phyloP scores from a whole-genome alignment of 2,888 invertebrate species.

The Amblyjoppa fuscipennis region DNA sequence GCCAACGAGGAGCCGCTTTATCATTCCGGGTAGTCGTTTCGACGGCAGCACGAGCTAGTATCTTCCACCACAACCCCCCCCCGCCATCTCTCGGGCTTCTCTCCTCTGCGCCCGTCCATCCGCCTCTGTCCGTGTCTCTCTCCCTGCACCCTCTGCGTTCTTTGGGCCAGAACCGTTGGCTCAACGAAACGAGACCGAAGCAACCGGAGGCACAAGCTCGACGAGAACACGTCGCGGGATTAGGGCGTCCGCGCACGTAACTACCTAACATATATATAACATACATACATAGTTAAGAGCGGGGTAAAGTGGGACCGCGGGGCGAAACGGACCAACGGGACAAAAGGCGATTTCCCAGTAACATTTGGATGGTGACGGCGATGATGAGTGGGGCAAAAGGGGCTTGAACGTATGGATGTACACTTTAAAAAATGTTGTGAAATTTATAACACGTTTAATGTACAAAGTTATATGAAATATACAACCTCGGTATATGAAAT shows the following conservation, averaged over 20 bases:
- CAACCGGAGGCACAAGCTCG: constrained; percentile 43
- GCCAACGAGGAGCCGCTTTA: constrained; percentile 62
- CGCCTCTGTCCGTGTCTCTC: constrained; percentile 7
- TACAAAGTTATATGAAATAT: too few species aligned
- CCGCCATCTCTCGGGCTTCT: neutral
- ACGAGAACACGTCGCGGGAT: constrained; percentile 69
- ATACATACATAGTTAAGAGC: neutral
- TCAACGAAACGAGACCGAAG: constrained; percentile 59
- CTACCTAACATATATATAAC: constrained; percentile 41
- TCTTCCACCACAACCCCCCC: neutral
- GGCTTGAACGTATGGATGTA: too few species aligned
- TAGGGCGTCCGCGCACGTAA: constrained; percentile 73
- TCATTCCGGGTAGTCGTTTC: constrained; percentile 61
- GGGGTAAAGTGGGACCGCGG: neutral
- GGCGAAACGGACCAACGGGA: too few species aligned
- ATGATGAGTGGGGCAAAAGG: too few species aligned
- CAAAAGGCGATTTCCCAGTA: too few species aligned
- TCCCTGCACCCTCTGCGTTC: constrained; percentile 15
- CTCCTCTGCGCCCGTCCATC: neutral
- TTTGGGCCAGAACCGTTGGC: constrained; percentile 44
- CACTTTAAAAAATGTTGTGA: too few species aligned
- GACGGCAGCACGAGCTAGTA: constrained; percentile 43
- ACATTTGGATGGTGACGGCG: too few species aligned
- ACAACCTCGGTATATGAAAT: too few species aligned
- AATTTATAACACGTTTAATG: too few species aligned